phyloP scores from a whole-genome alignment of 2,888 invertebrate species.

The Salticus scenicus region DNA sequence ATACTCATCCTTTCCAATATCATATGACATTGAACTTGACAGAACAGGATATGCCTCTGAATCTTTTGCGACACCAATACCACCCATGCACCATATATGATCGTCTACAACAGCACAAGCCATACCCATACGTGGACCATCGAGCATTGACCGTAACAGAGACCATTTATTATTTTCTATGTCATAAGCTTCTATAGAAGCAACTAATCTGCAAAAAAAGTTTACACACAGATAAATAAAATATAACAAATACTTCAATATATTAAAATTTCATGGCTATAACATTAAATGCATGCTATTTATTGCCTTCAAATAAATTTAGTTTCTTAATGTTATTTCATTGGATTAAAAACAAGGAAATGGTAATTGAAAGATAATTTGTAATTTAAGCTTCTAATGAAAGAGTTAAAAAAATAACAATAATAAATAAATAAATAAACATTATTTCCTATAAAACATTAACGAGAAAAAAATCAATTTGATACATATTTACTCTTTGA shows the following conservation, averaged over 20 bases:
- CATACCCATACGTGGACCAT: conserved; percentile 52
- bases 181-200: conserved; percentile 58
- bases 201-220: conserved; percentile 34
- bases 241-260: not conserved
- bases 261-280: not conserved
- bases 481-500: too few species aligned
- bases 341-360: too few species aligned
- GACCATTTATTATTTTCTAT: conserved; percentile 51
- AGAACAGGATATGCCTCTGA: conserved; percentile 35
- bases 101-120: conserved; percentile 32
- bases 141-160: conserved; percentile 33
- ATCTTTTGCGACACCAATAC: conserved; percentile 27
- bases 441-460: too few species aligned
- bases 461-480: too few species aligned
- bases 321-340: too few species aligned
- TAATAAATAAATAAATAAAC: too few species aligned
- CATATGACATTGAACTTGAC: conserved; percentile 50
- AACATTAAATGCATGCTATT: not conserved
- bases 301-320: too few species aligned
- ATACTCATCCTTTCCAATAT: conserved; percentile 28
- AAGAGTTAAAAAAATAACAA: too few species aligned
- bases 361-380: too few species aligned
- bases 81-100: conserved; percentile 55
- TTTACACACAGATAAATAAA: too few species aligned
- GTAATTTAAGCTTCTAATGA: too few species aligned